Base-by-base conservation (phyloP, 2,888 invertebrate species). In the Pammene aurita region DNA sequence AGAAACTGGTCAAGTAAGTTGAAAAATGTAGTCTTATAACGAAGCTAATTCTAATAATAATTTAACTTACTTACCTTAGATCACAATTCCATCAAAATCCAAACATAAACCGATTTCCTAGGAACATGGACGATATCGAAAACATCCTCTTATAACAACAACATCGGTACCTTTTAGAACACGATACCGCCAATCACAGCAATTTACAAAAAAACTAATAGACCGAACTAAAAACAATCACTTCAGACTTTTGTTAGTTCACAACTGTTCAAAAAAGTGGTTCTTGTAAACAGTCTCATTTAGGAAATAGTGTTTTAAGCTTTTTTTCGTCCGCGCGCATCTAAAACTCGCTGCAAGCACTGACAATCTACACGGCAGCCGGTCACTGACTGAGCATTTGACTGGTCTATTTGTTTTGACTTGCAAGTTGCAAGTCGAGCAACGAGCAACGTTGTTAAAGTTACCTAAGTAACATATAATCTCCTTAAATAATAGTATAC, bases 91-190 rank as follows among this genome's bases (percentile, higher is more conserved):
- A 90, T 91, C 82, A 85, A 92, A 85, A 80, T 84, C 76, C 81
- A 83, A 84, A 75, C 81, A 84, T 84, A 86, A 80, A 74, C 64
- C 44, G 66, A 71, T 76, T 83, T 85, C 84, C 81, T 83, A 84
- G 78, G 80, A 84, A 72, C 78, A 76, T 78, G 74, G 76, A 78
- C 77, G 76, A 76, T 76, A 82, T 83, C 81, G 79, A 78, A 74
- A 90, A 89, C 90, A 90, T 91, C 88, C 90, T 90, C 81, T 82
- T 81, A 86, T 83, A 82, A 77, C 79, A 78, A 78, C 78, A 86
- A 85, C 86, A 86, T 83, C 72, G 68, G 66, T 75, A 80, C 82
- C 78, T 84, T 82, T 81, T 84, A 83, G 76, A 74, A 77, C 83
- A 81, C 69, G 67, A 80, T 85, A 85, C 85, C 85, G 86, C 85